Evolutionary conservation across 2,113 vertebrate genomes (phyloP).

Genomic region (Barbus barbus): DNA sequence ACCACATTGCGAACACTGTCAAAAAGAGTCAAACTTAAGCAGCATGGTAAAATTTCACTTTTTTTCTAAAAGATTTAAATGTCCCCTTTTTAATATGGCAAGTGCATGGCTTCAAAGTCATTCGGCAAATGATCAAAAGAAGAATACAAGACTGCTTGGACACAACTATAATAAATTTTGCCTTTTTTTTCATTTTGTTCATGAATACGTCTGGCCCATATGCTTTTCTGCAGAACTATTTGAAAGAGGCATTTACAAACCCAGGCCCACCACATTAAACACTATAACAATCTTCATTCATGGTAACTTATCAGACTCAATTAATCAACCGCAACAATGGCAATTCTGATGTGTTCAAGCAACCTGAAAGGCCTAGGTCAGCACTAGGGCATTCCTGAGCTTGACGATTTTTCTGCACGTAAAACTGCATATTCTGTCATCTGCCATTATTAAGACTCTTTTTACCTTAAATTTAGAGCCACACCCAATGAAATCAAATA

Average conservation of each 20-base stretch:
- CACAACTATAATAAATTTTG: slow-evolving; percentile 95
- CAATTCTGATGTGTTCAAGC: slow-evolving; percentile 99
- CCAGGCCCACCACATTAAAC: slow-evolving; percentile 99
- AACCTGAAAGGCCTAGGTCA: slow-evolving; percentile 99
- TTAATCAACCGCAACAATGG: slow-evolving; percentile 99
- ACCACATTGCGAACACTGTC: background rate
- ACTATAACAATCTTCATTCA: slow-evolving; percentile 99
- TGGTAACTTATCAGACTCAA: slow-evolving; percentile 99
- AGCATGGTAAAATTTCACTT: slow-evolving; percentile 39
- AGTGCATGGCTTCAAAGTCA: slow-evolving; percentile 54
- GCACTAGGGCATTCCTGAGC: slow-evolving; percentile 93
- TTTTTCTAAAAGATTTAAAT: slow-evolving; percentile 18
- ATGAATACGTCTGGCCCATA: slow-evolving; percentile 98
- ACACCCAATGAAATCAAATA: background rate
- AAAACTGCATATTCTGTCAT: slow-evolving; percentile 73
- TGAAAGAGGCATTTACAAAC: slow-evolving; percentile 98
- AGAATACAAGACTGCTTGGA: slow-evolving; percentile 61
- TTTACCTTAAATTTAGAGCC: slow-evolving; percentile 53
- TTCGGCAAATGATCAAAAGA: slow-evolving; percentile 51
- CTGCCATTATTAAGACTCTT: slow-evolving; percentile 54
- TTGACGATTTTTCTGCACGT: slow-evolving; percentile 78
- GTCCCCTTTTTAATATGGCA: slow-evolving; percentile 38
- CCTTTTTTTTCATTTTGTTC: slow-evolving; percentile 86
- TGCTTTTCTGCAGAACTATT: slow-evolving; percentile 91
- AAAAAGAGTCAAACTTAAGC: background rate